These are phyloP conservation scores for Anas platyrhynchos DNA, from an alignment of 2,113 vertebrate genomes.

Conservation along the genomic window DNA sequence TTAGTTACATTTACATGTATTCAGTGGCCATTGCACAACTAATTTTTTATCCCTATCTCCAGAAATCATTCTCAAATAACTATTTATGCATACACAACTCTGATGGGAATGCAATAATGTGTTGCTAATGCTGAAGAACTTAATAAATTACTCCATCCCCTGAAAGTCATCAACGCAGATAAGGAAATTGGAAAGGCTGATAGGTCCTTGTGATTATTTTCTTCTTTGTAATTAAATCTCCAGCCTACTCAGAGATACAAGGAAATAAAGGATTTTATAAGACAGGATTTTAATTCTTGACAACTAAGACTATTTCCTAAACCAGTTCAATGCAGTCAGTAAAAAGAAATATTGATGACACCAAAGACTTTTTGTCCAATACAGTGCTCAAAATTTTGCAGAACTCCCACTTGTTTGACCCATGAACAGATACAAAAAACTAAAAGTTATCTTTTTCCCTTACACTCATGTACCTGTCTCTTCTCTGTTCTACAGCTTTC, in stretches of 20 bases:
- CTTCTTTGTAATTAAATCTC: slow-evolving; percentile 5
- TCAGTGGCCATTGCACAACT: not conserved
- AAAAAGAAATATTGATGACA: slow-evolving; percentile 4
- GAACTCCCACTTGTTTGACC: slow-evolving; percentile 17
- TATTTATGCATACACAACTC: not conserved
- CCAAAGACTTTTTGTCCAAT: not conserved
- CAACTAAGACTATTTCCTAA: slow-evolving; percentile 6
- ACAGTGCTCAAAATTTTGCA: not conserved
- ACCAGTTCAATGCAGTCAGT: not conserved
- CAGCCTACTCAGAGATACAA: not conserved
- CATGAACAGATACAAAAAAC: not conserved
- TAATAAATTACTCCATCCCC: not conserved
- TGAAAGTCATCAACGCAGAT: not conserved
- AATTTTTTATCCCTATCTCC: not conserved
- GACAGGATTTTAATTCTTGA: not conserved
- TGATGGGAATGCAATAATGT: not conserved
- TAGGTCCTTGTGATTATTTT: not conserved
- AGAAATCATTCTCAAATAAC: not conserved
- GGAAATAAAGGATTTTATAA: not conserved
- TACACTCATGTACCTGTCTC: not conserved
- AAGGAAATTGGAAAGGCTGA: not conserved
- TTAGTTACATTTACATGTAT: slow-evolving; percentile 23
- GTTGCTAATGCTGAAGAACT: not conserved
- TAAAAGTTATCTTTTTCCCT: not conserved
- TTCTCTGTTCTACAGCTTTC: not conserved